phyloP scores from a whole-genome alignment of 2,797 vertebrate species.

The Cercopithecus petaurista region DNA sequence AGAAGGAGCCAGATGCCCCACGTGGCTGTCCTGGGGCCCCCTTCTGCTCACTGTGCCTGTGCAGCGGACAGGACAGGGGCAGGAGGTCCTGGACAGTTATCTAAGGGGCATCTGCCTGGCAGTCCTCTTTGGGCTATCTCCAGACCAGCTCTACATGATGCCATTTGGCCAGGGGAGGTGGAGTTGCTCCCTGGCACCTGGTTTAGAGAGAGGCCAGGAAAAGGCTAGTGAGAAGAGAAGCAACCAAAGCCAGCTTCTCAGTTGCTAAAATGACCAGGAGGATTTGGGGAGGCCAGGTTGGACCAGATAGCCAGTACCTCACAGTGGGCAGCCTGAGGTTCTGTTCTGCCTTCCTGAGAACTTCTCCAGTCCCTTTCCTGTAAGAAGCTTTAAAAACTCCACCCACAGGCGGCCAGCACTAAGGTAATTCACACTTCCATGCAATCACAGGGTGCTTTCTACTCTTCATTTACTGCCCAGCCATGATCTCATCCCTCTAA shows the following conservation, averaged over 20 bases:
- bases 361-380: neutral
- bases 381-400: neutral
- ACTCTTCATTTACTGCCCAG: neutral
- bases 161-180: neutral
- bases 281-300: neutral
- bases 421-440: neutral
- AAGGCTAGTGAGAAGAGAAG: neutral
- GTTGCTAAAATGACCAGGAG: constrained; percentile 27
- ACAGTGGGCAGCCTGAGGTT: neutral
- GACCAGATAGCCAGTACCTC: neutral
- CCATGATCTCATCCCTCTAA: neutral
- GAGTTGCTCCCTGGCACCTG: neutral
- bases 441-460: neutral
- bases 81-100: neutral
- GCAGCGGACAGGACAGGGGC: too few relatives aligned
- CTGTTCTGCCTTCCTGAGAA: neutral
- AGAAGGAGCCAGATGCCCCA: constrained; percentile 22
- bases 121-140: neutral
- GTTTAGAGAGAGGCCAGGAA: neutral
- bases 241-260: neutral
- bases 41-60: neutral
- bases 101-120: neutral
- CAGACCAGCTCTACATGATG: neutral
- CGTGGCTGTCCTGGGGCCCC: neutral
- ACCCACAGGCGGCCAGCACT: too few relatives aligned